These are phyloP conservation scores for Chunga burmeisteri DNA, from an alignment of 2,113 vertebrate genomes.

Conservation along the genomic window DNA sequence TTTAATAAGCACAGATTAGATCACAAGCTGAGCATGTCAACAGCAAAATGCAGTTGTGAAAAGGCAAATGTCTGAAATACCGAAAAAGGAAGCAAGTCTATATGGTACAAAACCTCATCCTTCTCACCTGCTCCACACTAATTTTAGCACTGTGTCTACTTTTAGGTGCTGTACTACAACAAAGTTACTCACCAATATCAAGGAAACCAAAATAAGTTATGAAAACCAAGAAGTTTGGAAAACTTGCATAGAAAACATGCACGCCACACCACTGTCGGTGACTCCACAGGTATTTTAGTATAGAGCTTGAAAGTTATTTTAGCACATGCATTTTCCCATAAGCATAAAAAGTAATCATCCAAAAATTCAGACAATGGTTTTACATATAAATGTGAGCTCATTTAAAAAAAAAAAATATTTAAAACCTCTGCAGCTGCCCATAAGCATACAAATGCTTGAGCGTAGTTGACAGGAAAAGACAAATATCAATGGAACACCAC, in stretches of 20 bases:
- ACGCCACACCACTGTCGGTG: neutral
- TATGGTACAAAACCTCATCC: neutral
- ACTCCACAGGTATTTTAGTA: neutral
- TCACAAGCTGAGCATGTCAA: neutral
- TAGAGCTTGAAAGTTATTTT: neutral
- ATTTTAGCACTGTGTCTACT: neutral
- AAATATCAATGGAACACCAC: neutral
- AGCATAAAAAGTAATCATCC: neutral
- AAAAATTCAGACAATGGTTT: neutral
- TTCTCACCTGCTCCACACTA: neutral
- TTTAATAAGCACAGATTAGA: neutral
- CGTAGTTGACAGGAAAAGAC: neutral
- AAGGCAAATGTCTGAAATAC: neutral
- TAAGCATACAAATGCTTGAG: neutral
- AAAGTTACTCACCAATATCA: neutral
- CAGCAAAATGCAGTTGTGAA: neutral
- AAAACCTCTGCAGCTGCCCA: neutral
- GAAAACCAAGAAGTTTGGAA: neutral
- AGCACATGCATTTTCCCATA: neutral
- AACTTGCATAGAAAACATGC: neutral
- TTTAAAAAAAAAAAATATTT: neutral
- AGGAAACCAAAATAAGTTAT: neutral
- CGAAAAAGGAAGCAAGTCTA: neutral
- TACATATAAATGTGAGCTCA: neutral
- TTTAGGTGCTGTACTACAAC: neutral